A percentile compares a stretch with the other conserved stretches of the same genome.
These are phyloP conservation scores for Erebia palarica DNA, from an alignment of 2,888 invertebrate species.

Conservation along the genomic window DNA sequence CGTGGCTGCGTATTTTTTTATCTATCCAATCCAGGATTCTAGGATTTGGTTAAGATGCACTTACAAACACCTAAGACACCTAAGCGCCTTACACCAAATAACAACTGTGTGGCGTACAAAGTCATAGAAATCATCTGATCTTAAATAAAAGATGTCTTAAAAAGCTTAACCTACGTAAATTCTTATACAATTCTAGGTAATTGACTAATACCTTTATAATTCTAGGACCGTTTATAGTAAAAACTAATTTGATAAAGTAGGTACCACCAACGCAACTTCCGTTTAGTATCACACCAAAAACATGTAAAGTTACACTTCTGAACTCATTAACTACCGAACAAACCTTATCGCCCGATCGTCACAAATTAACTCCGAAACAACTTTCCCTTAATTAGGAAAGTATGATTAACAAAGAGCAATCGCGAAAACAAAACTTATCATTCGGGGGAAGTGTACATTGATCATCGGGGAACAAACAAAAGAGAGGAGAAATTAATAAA, in stretches of 20 bases:
- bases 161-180: neutral
- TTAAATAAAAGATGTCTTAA: too few relatives aligned
- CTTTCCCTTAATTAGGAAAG: constrained; percentile 79
- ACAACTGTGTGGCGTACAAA: too few relatives aligned
- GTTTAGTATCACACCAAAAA: constrained; percentile 25
- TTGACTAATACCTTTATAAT: too few relatives aligned
- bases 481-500: constrained; percentile 73
- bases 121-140: too few relatives aligned
- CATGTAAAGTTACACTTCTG: constrained; percentile 36
- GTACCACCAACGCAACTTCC: constrained; percentile 21
- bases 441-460: constrained; percentile 56
- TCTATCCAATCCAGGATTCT: too few relatives aligned
- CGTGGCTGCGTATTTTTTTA: too few relatives aligned
- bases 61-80: too few relatives aligned
- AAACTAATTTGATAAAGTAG: constrained; percentile 16
- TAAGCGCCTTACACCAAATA: too few relatives aligned
- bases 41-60: too few relatives aligned
- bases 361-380: constrained; percentile 66
- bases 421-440: constrained; percentile 80
- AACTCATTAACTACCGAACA: constrained; percentile 54
- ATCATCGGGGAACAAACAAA: constrained; percentile 70
- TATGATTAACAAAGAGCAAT: constrained; percentile 80
- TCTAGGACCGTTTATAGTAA: neutral
- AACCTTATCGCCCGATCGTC: constrained; percentile 68
- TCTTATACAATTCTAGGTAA: too few relatives aligned